Conservation (phyloP, 92 coral and sea anemone species). For the Phymanthus crucifer region DNA sequence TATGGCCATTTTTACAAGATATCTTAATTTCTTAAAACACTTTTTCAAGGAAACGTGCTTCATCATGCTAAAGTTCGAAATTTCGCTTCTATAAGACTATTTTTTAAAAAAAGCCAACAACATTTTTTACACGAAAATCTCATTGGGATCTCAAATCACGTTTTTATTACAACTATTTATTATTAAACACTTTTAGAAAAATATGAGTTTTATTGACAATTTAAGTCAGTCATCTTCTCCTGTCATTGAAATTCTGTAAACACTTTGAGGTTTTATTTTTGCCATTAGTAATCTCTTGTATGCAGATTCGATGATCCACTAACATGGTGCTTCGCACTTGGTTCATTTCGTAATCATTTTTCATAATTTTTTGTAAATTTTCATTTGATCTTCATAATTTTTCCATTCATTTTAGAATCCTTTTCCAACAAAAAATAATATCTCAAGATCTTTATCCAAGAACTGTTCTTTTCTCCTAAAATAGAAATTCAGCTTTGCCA, state of each 20-base stretch:
- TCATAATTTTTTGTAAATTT: neutral
- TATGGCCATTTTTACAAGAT: no score
- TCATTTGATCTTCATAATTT: neutral
- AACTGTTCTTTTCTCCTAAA: neutral
- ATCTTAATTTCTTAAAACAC: neutral
- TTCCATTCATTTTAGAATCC: neutral
- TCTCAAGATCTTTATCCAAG: neutral
- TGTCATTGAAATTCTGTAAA: neutral
- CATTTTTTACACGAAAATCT: neutral
- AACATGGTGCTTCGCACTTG: neutral
- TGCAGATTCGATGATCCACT: neutral
- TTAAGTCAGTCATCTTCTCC: neutral
- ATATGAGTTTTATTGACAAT: neutral
- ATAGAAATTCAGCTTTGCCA: neutral
- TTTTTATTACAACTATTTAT: neutral
- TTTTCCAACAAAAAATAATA: neutral
- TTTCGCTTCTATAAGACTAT: neutral
- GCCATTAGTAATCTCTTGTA: neutral
- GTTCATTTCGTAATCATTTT: neutral
- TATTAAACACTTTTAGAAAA: neutral
- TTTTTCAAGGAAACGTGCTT: neutral
- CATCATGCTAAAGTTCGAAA: neutral
- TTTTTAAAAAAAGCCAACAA: neutral
- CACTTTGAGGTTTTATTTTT: neutral
- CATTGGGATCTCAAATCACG: neutral